Base-by-base conservation (phyloP, 2,888 invertebrate species). In the Abrostola triplasia region DNA sequence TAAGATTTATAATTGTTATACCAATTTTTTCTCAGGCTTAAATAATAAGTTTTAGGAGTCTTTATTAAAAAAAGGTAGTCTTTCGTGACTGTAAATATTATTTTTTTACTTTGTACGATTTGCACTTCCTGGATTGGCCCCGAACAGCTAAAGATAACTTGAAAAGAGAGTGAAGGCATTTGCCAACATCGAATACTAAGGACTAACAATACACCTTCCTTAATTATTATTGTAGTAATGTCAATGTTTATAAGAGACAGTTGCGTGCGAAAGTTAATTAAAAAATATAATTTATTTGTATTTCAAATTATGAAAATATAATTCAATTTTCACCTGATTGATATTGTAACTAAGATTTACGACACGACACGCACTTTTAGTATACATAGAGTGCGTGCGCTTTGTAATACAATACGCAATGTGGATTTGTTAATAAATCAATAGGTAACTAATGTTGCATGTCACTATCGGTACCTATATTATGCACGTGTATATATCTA, bases 331-430 rank as follows among this genome's bases (percentile, higher is more conserved):
- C 44, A 5, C 6, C 11, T 49, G 10, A 38, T 60, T 38, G 11
- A 47, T 4, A 9, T 42, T 36, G 42, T 36, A 24, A 55, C 9
- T 40, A 40, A 10, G 37, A 6, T 37, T 47, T 35, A 44, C n/a
- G 11, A 47, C 11, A 50, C 49, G 35, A 36, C 76, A 75, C 71
- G 64, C 59, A 55, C 35, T 69, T 56, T 5, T 47, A 36, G 49
- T 36, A 57, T 24, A 24, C 24, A 59, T 36, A 70, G 63, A 24
- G 38, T 70, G 64, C 59, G 76, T 75, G 48, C 1, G 44, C 49
- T 55, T 55, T n/a, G 36, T 48, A 41, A 2, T 37, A 8, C 9
- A 1, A 44, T 47, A 50, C 38, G 41, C 53, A 63, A 57, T 50
- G 12, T 13, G 12, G 8, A 10, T 44, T 42, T 41, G 48, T 38